Evolutionary conservation across 2,888 invertebrate species (phyloP).

Genomic region (Candidula unifasciata): DNA sequence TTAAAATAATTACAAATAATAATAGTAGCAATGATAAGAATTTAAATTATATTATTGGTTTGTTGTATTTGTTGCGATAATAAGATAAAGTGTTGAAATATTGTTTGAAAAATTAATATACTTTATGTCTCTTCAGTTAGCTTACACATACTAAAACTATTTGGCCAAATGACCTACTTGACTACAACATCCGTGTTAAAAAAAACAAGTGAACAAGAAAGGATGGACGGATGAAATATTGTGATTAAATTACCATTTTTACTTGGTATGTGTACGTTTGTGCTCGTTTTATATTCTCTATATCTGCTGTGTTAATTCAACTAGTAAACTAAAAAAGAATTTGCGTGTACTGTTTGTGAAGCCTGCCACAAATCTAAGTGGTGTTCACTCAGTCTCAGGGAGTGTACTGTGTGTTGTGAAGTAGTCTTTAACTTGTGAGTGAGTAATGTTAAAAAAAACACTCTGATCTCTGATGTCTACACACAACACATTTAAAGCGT

Average conservation of each 20-base stretch:
- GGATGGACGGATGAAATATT: background rate
- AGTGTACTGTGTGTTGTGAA: no score
- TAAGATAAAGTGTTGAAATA: background rate
- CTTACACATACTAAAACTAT: background rate
- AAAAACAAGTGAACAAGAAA: background rate
- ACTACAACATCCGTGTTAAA: background rate
- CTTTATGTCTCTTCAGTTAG: background rate
- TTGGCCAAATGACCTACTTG: constrained; percentile 37
- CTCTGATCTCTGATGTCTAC: no score
- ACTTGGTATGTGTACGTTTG: background rate
- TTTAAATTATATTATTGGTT: background rate
- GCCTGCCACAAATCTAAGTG: no score
- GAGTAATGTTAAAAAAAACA: no score
- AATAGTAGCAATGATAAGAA: background rate
- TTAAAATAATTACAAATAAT: background rate
- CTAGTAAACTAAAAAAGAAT: no score
- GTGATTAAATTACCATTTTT: background rate
- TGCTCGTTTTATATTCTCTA: no score
- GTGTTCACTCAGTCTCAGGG: no score
- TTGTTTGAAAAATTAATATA: background rate
- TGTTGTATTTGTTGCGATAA: no score
- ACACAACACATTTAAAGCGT: no score
- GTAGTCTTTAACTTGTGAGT: no score
- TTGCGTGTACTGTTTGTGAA: no score
- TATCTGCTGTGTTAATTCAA: no score